Evolutionary conservation across 2,888 invertebrate genomes (phyloP).

Genomic region (Rhamphomyia laevipes): DNA sequence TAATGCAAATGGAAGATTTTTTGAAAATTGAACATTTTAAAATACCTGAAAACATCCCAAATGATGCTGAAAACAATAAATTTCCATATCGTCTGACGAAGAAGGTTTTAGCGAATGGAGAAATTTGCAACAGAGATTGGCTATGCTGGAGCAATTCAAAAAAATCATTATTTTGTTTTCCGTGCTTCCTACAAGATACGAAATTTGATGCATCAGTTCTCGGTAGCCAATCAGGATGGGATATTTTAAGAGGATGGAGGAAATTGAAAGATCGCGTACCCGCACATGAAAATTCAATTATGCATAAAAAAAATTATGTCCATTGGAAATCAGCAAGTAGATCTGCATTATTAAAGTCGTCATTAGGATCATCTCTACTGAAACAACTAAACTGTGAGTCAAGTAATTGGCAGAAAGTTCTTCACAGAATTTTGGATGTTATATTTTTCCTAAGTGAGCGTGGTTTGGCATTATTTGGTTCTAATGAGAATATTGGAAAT

Average conservation of each 20-base stretch:
- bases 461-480: background rate
- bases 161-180: background rate
- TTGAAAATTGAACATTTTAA: slow-evolving; percentile 1
- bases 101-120: background rate
- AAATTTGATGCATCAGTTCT: background rate
- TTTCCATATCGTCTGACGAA: background rate
- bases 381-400: background rate
- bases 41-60: background rate
- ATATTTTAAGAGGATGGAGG: slow-evolving; percentile 1
- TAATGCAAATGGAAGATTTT: background rate
- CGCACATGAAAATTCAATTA: background rate
- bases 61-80: background rate
- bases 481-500: background rate
- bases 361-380: background rate
- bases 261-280: background rate
- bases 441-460: background rate
- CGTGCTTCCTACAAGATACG: background rate
- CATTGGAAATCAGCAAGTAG: background rate
- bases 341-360: background rate
- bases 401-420: background rate
- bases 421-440: background rate
- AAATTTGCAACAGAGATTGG: background rate
- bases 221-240: background rate
- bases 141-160: background rate
- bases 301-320: background rate